Evolutionary conservation across 2,797 vertebrate genomes (phyloP).

Genomic region (Luscinia megarhynchos): DNA sequence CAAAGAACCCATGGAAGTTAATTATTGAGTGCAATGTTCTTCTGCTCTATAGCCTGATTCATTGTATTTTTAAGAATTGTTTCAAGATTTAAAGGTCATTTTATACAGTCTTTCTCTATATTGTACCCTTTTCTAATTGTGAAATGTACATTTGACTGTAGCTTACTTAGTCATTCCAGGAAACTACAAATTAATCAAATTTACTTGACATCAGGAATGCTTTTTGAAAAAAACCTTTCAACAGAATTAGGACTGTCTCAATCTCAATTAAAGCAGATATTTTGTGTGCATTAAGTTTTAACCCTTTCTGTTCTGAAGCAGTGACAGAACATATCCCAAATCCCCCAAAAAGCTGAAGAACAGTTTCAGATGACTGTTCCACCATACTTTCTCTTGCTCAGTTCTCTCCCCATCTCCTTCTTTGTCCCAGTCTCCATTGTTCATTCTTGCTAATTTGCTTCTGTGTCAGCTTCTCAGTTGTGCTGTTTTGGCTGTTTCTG

Average conservation of each 20-base stretch:
- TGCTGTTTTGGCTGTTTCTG: neutral
- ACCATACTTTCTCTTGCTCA: neutral
- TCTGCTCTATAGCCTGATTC: neutral
- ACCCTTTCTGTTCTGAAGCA: neutral
- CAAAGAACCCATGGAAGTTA: neutral
- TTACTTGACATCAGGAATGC: neutral
- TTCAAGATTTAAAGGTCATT: neutral
- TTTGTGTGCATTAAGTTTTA: neutral
- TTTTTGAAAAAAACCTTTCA: neutral
- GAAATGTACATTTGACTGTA: neutral
- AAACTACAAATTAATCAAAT: neutral
- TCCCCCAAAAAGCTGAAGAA: neutral
- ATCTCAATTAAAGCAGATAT: neutral
- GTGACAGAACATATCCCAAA: neutral
- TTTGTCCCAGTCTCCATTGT: neutral
- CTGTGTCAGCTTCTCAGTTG: neutral
- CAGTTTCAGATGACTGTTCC: neutral
- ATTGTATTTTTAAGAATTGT: neutral
- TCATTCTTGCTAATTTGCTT: neutral
- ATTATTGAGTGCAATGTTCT: neutral
- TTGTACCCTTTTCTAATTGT: neutral
- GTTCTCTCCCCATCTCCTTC: neutral
- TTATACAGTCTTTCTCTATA: neutral
- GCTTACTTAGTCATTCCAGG: neutral
- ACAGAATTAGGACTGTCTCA: neutral